Evolutionary conservation across 2,797 vertebrate species (phyloP).

Genomic region (Chiroxiphia lanceolata): DNA sequence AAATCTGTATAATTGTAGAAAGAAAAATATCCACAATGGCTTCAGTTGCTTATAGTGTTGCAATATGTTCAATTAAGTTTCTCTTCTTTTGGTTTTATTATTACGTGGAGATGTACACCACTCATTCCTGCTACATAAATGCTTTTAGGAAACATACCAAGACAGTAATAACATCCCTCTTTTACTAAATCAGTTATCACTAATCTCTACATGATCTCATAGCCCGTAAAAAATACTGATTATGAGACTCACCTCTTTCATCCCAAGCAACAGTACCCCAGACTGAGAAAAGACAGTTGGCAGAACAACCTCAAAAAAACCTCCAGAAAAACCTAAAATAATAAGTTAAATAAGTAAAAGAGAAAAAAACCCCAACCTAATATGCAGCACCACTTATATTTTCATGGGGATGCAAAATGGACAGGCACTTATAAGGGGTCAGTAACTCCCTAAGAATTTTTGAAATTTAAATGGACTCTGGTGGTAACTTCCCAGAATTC

Average conservation of each 20-base stretch:
- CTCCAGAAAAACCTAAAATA: neutral
- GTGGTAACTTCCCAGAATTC: neutral
- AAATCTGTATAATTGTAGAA: neutral
- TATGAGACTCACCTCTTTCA: neutral
- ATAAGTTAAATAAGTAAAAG: neutral
- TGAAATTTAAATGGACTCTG: neutral
- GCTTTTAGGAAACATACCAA: neutral
- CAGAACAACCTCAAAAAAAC: neutral
- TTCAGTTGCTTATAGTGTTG: neutral
- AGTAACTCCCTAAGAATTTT: neutral
- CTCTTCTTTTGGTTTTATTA: neutral
- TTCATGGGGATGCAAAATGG: neutral
- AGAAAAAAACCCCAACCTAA: neutral
- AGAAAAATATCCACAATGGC: neutral
- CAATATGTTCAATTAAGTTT: neutral
- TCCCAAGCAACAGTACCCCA: neutral
- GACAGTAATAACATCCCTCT: neutral
- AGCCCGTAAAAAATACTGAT: neutral
- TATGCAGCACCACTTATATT: neutral
- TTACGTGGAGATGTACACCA: neutral
- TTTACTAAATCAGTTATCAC: neutral
- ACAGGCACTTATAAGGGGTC: neutral
- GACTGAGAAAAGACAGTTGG: neutral
- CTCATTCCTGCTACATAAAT: neutral
- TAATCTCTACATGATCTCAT: neutral